phyloP scores from a whole-genome alignment of 2,888 invertebrate species.

The Unio delphinus region DNA sequence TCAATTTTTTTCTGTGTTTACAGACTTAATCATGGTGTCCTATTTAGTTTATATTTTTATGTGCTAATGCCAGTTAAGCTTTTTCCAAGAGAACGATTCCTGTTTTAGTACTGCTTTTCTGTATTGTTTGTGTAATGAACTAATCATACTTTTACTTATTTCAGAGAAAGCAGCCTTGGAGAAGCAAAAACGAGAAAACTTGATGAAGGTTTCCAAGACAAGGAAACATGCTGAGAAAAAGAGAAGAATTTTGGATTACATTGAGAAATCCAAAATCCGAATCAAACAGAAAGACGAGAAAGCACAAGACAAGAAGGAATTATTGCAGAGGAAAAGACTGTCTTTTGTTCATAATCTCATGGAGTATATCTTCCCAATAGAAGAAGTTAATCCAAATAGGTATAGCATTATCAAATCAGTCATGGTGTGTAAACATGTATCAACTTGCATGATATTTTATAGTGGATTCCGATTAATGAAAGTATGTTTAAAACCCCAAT shows the following conservation, averaged over 20 bases:
- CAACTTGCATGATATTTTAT: too few relatives aligned
- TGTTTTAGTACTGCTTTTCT: too few relatives aligned
- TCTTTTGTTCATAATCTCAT: slow-evolving; percentile 34
- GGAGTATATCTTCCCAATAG: slow-evolving; percentile 50
- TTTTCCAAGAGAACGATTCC: too few relatives aligned
- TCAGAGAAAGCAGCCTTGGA: slow-evolving; percentile 13
- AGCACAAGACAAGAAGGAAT: slow-evolving; percentile 16
- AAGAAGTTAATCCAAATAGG: slow-evolving; percentile 47
- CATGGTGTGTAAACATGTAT: neutral
- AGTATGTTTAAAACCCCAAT: too few relatives aligned
- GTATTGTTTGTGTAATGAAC: too few relatives aligned
- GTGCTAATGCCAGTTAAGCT: too few relatives aligned
- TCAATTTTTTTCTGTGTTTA: too few relatives aligned
- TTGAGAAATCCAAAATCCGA: slow-evolving; percentile 6
- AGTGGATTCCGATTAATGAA: too few relatives aligned
- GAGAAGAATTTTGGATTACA: slow-evolving; percentile 17
- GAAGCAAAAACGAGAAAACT: slow-evolving; percentile 12
- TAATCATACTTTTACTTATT: neutral
- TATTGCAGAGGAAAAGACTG: slow-evolving; percentile 26
- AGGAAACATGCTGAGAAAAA: slow-evolving; percentile 27
- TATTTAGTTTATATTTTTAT: too few relatives aligned
- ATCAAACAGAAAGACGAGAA: slow-evolving; percentile 18
- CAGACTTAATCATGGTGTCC: too few relatives aligned
- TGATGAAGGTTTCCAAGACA: slow-evolving; percentile 17
- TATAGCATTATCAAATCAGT: slow-evolving; percentile 7